Conservation (phyloP, 2,888 invertebrate species). For the Syritta pipiens region DNA sequence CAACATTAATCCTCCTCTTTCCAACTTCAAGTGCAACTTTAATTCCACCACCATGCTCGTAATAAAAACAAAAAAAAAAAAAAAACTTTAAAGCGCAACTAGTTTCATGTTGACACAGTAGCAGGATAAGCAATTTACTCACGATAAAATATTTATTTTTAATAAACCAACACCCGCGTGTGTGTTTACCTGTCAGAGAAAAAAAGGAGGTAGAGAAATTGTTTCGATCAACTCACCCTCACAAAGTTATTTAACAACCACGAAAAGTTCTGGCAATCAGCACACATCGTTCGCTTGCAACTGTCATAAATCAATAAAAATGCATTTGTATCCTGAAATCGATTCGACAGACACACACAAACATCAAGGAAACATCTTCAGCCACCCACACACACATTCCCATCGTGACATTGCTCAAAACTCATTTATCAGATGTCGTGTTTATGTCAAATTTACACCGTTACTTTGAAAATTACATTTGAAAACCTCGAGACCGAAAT, state of each 20-base stretch:
- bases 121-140: background rate
- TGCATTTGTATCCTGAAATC: constrained; percentile 38
- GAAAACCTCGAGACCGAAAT: constrained; percentile 32
- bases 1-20: too few relatives aligned
- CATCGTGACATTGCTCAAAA: too few relatives aligned
- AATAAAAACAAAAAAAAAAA: too few relatives aligned
- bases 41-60: too few relatives aligned
- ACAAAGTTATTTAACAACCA: constrained; percentile 5
- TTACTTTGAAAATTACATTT: constrained; percentile 57
- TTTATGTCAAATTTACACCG: constrained; percentile 58
- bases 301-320: constrained; percentile 54
- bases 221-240: background rate
- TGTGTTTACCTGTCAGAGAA: background rate
- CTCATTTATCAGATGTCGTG: constrained; percentile 62
- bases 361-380: too few relatives aligned
- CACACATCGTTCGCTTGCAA: background rate
- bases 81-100: too few relatives aligned
- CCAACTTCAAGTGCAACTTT: too few relatives aligned
- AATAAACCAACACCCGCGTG: background rate
- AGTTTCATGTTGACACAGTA: too few relatives aligned
- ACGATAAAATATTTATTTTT: constrained; percentile 17
- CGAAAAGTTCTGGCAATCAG: constrained; percentile 1
- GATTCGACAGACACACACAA: too few relatives aligned
- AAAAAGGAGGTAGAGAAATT: background rate
- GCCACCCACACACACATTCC: too few relatives aligned